A percentile compares a stretch with the other conserved stretches of the same genome.
These are phyloP conservation scores for Capricornis sumatraensis DNA, from an alignment of 2,113 vertebrate species.

Conservation along the genomic window DNA sequence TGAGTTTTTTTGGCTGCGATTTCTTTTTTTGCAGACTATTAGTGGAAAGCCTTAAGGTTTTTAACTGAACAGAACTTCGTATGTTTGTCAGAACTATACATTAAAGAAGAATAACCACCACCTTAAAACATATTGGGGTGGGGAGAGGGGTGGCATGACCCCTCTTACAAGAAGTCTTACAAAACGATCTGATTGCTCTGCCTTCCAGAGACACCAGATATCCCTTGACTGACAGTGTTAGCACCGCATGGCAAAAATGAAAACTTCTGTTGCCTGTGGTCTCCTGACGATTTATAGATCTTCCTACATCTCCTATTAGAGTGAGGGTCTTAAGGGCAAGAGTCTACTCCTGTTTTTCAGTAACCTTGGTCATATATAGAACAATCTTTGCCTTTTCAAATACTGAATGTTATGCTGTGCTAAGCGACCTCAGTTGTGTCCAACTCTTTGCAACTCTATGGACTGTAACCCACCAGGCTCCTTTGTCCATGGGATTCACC, in stretches of 20 bases:
- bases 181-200: neutral
- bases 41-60: neutral
- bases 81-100: neutral
- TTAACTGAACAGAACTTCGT: neutral
- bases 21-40: neutral
- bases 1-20: neutral
- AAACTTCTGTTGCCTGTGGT: neutral
- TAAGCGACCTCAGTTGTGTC: neutral
- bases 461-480: neutral
- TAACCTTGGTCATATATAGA: neutral
- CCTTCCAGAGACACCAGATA: neutral
- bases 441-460: neutral
- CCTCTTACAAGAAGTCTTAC: neutral
- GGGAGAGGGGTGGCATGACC: neutral
- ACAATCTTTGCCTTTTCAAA: constrained; percentile 33
- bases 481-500: neutral
- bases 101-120: neutral
- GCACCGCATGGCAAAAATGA: neutral
- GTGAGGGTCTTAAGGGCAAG: neutral
- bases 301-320: neutral
- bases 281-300: neutral
- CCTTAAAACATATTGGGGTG: neutral
- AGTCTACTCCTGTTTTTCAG: neutral
- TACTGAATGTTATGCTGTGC: neutral
- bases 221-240: neutral